These are phyloP conservation scores for Cactoblastis cactorum DNA, from an alignment of 2,888 invertebrate species.

Conservation along the genomic window DNA sequence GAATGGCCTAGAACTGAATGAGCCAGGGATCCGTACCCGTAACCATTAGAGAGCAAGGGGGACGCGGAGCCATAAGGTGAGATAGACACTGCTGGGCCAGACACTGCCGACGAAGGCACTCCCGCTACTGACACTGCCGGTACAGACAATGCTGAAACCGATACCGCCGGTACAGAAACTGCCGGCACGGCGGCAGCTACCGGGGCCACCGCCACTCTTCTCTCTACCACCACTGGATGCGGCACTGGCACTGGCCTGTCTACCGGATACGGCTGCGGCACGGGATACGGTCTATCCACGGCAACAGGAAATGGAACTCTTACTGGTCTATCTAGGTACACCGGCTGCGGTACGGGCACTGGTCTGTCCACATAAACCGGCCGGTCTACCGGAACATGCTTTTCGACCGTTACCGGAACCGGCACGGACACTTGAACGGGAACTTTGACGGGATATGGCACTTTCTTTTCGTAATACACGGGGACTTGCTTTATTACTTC, in stretches of 20 bases:
- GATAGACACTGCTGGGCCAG: slow-evolving; percentile 1
- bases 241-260: slow-evolving; percentile 46
- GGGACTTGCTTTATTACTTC: slow-evolving; percentile 71
- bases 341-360: slow-evolving; percentile 71
- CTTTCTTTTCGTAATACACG: slow-evolving; percentile 68
- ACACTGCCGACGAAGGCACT: slow-evolving; percentile 16
- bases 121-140: not conserved
- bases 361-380: slow-evolving; percentile 80
- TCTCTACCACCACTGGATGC: slow-evolving; percentile 33
- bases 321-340: slow-evolving; percentile 76
- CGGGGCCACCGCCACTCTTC: slow-evolving; percentile 35
- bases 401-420: slow-evolving; percentile 79
- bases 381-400: slow-evolving; percentile 77
- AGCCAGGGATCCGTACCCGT: not conserved
- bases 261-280: slow-evolving; percentile 56
- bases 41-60: not conserved
- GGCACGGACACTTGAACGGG: slow-evolving; percentile 77
- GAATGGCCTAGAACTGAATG: slow-evolving; percentile 2
- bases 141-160: too few species aligned
- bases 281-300: slow-evolving; percentile 75
- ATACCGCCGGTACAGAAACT: slow-evolving; percentile 16
- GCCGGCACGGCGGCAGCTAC: slow-evolving; percentile 17
- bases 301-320: slow-evolving; percentile 81
- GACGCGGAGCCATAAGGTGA: not conserved
- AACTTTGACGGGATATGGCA: slow-evolving; percentile 74